phyloP scores from a whole-genome alignment of 2,888 invertebrate species.

The Eulithis prunata region DNA sequence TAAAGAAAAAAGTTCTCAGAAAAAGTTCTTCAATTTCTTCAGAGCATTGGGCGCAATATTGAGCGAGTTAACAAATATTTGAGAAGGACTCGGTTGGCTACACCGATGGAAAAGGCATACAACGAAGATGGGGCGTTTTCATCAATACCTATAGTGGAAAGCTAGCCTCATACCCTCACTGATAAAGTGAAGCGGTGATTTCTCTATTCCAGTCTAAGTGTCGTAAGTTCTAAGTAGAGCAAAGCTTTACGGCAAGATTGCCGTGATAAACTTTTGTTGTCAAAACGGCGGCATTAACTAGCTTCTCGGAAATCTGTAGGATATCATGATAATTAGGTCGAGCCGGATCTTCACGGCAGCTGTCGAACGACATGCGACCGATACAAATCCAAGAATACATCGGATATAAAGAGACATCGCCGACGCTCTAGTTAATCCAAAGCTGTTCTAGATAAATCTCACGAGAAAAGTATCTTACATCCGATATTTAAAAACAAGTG shows the following conservation, averaged over 20 bases:
- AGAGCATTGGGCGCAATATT: too few relatives aligned
- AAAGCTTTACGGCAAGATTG: neutral
- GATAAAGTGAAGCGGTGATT: too few relatives aligned
- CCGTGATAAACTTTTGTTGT: neutral
- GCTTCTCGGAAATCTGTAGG: conserved; percentile 35
- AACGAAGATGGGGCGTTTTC: too few relatives aligned
- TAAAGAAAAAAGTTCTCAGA: too few relatives aligned
- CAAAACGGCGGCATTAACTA: conserved; percentile 27
- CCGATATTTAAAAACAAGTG: conserved; percentile 47
- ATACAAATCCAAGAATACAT: conserved; percentile 73
- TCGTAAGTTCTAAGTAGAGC: too few relatives aligned
- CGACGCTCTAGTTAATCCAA: conserved; percentile 60
- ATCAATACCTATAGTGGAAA: too few relatives aligned
- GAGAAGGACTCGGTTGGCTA: too few relatives aligned
- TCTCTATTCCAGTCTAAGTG: too few relatives aligned
- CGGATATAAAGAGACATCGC: conserved; percentile 66
- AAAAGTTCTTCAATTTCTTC: too few relatives aligned
- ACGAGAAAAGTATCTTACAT: conserved; percentile 45
- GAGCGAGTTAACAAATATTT: too few relatives aligned
- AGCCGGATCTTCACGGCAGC: conserved; percentile 62
- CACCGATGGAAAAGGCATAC: too few relatives aligned
- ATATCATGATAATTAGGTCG: conserved; percentile 60
- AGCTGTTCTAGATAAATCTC: conserved; percentile 59
- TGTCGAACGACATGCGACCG: conserved; percentile 71
- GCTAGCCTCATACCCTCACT: too few relatives aligned